A percentile compares a stretch with the other conserved stretches of the same genome.
Conservation (phyloP, 2,113 vertebrate species). For the Apus apus region DNA sequence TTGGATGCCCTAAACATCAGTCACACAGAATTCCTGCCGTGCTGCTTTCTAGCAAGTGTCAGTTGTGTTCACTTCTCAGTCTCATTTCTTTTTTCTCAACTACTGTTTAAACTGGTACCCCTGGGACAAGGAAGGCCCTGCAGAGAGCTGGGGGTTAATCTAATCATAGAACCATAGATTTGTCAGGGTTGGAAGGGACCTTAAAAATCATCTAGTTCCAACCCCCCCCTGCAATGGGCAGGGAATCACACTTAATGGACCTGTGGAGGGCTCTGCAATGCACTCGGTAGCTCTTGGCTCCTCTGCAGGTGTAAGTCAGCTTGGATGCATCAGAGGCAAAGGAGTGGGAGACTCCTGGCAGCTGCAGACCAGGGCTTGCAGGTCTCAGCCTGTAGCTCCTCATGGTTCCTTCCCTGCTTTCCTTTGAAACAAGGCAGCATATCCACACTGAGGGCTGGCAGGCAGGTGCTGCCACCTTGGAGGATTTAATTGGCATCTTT, state of each 20-base stretch:
- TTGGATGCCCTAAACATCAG: not conserved
- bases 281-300: not conserved
- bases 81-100: not conserved
- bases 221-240: too few relatives aligned
- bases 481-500: not conserved
- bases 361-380: not conserved
- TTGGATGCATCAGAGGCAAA: not conserved
- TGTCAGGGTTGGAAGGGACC: too few relatives aligned
- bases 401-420: not conserved
- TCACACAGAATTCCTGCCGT: not conserved
- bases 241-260: too few relatives aligned
- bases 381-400: not conserved
- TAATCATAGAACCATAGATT: too few relatives aligned
- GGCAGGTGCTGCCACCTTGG: not conserved
- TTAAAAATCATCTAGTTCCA: too few relatives aligned
- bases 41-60: not conserved
- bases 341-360: not conserved
- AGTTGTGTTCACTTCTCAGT: not conserved
- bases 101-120: not conserved
- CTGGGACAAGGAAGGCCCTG: not conserved
- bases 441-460: not conserved
- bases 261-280: not conserved
- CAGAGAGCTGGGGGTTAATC: not conserved
- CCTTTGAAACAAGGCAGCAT: not conserved
- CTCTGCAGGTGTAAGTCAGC: rapidly evolving